These are phyloP conservation scores for Diorhabda sublineata DNA, from an alignment of 1,140 invertebrate species.

Conservation along the genomic window DNA sequence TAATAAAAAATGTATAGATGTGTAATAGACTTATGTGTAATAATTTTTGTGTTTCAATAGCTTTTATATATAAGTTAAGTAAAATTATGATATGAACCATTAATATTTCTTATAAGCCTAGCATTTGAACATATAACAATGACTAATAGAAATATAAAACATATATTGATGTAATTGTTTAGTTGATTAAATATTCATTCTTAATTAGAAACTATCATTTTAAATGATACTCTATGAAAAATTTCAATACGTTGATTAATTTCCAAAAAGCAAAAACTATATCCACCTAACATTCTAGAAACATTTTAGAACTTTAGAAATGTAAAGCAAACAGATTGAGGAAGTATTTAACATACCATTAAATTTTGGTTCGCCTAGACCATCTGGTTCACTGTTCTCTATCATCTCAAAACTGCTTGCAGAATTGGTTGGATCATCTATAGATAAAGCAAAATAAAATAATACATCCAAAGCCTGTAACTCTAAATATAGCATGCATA, in stretches of 20 bases:
- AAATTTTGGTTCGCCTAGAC: conserved; percentile 31
- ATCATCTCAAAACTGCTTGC: conserved; percentile 59
- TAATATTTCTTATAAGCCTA: too few relatives aligned
- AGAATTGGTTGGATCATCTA: conserved; percentile 52
- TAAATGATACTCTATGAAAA: not conserved
- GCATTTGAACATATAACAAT: too few relatives aligned
- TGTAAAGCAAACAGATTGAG: not conserved
- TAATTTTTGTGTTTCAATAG: too few relatives aligned
- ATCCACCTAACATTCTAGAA: too few relatives aligned
- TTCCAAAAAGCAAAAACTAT: too few relatives aligned
- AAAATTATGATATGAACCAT: too few relatives aligned
- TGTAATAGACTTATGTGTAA: too few relatives aligned
- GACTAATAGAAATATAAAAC: too few relatives aligned
- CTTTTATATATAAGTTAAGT: too few relatives aligned
- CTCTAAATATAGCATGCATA: not conserved
- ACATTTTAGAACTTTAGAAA: too few relatives aligned
- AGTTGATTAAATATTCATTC: not conserved
- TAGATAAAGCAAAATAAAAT: conserved; percentile 38
- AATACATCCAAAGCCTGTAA: conserved; percentile 12
- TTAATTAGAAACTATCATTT: not conserved
- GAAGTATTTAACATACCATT: conserved; percentile 39
- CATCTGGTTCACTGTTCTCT: conserved; percentile 50
- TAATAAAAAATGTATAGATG: too few relatives aligned
- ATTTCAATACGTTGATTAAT: not conserved
- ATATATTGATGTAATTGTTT: not conserved